These are phyloP conservation scores for Isoperla grammatica DNA, from an alignment of 2,888 invertebrate genomes.

Conservation along the genomic window DNA sequence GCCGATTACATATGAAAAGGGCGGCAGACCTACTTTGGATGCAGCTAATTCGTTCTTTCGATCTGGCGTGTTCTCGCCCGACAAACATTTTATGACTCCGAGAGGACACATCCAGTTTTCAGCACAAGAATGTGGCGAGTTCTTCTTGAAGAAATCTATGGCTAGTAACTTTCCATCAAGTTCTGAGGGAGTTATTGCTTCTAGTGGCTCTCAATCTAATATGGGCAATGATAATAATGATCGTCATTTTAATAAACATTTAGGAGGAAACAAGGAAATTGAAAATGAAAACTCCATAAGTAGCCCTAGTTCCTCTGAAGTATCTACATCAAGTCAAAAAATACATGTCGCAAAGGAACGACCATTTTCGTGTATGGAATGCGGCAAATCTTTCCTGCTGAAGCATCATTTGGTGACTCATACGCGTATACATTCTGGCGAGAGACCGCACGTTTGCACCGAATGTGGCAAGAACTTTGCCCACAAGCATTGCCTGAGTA, in stretches of 20 bases:
- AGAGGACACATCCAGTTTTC: constrained; percentile 67
- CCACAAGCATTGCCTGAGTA: constrained; percentile 76
- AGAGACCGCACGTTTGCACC: constrained; percentile 69
- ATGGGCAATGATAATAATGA: too few relatives aligned
- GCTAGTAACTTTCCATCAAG: constrained; percentile 41
- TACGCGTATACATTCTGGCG: constrained; percentile 71
- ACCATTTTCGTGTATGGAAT: constrained; percentile 38
- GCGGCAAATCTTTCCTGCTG: constrained; percentile 38
- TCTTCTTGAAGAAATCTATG: constrained; percentile 67
- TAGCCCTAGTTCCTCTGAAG: too few relatives aligned
- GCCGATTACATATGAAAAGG: constrained; percentile 32
- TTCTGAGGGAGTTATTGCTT: too few relatives aligned
- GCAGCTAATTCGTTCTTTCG: constrained; percentile 42
- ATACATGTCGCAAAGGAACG: constrained; percentile 34
- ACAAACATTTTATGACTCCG: constrained; percentile 63
- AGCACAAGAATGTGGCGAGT: constrained; percentile 72
- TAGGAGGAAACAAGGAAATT: too few relatives aligned
- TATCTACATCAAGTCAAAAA: not conserved
- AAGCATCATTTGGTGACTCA: constrained; percentile 58
- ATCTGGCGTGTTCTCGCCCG: constrained; percentile 41
- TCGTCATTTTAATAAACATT: too few relatives aligned
- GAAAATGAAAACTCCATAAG: too few relatives aligned
- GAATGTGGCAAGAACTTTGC: constrained; percentile 79
- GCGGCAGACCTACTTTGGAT: constrained; percentile 41
- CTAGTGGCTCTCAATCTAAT: too few relatives aligned